Evolutionary conservation across 2,113 vertebrate species (phyloP).

Genomic region (Hepsetus odoe): DNA sequence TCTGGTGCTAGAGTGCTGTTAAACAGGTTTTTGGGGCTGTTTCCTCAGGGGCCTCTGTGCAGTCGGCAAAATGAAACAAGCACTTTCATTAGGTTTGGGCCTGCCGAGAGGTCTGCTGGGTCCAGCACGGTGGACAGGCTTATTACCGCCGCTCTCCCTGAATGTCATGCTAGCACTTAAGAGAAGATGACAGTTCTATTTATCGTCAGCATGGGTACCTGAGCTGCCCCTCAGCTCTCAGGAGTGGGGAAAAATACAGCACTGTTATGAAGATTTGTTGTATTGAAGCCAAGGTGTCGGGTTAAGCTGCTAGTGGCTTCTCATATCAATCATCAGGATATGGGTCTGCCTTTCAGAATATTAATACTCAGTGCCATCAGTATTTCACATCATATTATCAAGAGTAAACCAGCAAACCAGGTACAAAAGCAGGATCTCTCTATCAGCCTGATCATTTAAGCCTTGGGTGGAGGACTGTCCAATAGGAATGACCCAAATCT

Average conservation of each 20-base stretch:
- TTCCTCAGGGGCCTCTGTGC: not conserved
- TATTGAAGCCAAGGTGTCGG: not conserved
- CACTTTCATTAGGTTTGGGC: conserved; percentile 29
- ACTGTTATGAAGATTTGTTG: conserved; percentile 15
- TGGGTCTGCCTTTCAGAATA: no score
- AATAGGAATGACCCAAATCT: no score
- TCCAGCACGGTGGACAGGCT: conserved; percentile 58
- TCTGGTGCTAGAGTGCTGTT: not conserved
- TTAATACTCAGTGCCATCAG: no score
- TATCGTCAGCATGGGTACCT: conserved; percentile 41
- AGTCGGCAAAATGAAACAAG: conserved; percentile 34
- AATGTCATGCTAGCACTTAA: conserved; percentile 59
- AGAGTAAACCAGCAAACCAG: no score
- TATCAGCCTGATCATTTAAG: no score
- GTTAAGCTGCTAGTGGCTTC: conserved; percentile 15
- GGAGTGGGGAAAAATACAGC: conserved; percentile 4
- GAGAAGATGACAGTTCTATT: conserved; percentile 65
- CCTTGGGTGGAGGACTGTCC: no score
- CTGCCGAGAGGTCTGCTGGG: conserved; percentile 19
- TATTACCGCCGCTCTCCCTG: conserved; percentile 56
- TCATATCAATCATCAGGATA: not conserved
- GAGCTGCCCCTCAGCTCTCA: conserved; percentile 20
- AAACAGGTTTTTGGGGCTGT: conserved; percentile 2
- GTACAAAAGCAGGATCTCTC: no score
- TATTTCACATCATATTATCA: no score